Base-by-base conservation (phyloP, 2,888 invertebrate genomes). In the Parnassius mnemosyne region DNA sequence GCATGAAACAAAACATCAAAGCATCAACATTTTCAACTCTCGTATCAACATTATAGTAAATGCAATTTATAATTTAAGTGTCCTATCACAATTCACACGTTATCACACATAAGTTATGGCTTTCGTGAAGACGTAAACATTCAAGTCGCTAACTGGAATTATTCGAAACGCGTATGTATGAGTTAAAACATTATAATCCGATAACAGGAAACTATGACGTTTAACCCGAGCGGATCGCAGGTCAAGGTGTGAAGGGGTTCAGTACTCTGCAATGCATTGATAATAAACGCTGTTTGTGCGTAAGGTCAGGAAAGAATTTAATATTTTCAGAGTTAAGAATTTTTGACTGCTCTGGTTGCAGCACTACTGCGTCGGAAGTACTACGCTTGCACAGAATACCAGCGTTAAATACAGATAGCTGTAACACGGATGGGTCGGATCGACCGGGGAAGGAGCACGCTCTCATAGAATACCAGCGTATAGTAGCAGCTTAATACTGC, bases 221-320 rank as follows among this genome's bases (percentile, higher is more conserved):
- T 60, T 61, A 70, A 68, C 75, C 71, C 65, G 65, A 69, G 65
- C 69, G 71, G 73, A 71, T 73, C 81, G 67, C 69, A 75, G 84
- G 84, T 83, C 84, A 81, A 78, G 78, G 75, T 75, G 79, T 72
- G 73, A 69, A 70, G 67, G 73, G 74, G 83, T 79, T 79, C 83
- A 76, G 77, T 76, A 76, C 72, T 77, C 80, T 70, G 71, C 68
- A 65, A 68, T 65, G 71, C 72, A 71, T 67, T 78, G 83, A 84
- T 84, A 83, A 75, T 73, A 13, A 13, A 10, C 13, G 13, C 9
- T 49, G 65, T 71, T 64, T 56, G n/a, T 25, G 11, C 7, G 79
- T 80, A 83, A 60, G 13, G 79, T 69, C 66, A 60, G 75, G 69
- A 77, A 55, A 57, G 1, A 44, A 46, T 5, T 10, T 3, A 43